Evolutionary conservation across 2,797 vertebrate genomes (phyloP), one percentile per base, ranked within the genome.

Genomic region (Moxostoma hubbsi): DNA sequence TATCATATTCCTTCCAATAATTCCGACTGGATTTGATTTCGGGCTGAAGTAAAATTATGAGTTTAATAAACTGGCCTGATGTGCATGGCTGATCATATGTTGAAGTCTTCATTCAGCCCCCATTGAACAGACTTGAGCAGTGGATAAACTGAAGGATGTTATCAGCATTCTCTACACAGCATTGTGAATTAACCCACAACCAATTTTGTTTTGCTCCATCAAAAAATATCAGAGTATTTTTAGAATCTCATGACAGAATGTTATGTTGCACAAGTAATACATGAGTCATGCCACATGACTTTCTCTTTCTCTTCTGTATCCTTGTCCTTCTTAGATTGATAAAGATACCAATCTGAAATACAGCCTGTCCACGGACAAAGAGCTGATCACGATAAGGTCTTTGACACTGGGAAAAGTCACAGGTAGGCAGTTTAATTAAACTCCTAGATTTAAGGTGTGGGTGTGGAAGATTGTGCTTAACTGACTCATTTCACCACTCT

Each of bases 321-420:
- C 16, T 36, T 85, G 62, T 73, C 45, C 62, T 15, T 46, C 36
- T 53, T 76, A 96, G 95, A 87, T 96, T 87, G 94, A 96, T 86
- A 92, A 94, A 74, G 91, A 93, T 71, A 88, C 91, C 65, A 90
- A 87, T 87, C 85, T 93, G 84, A 95, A 91, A 79, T 93, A 95
- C 82, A 94, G 91, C 81, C 93, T 96, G 82, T 94, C 95, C 11
- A 89, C 89, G 1, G 94, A 95, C 71, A 89, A 73, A 5, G 93
- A 95, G 72, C 92, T 96, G 84, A 92, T 88, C 81, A 89, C 92
- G 59, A 85, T 92, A 75, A 93, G 90, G 81, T 95, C 95, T 9
- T 89, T 96, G 57, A 94, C 90, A 55, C 85, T 96, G 87, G 95
- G 95, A 79, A 95, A 94, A 88, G 87, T 96, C 85, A 85, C 90